Evolutionary conservation across 2,888 invertebrate species (phyloP).

Genomic region (Polylopha cassiicola): DNA sequence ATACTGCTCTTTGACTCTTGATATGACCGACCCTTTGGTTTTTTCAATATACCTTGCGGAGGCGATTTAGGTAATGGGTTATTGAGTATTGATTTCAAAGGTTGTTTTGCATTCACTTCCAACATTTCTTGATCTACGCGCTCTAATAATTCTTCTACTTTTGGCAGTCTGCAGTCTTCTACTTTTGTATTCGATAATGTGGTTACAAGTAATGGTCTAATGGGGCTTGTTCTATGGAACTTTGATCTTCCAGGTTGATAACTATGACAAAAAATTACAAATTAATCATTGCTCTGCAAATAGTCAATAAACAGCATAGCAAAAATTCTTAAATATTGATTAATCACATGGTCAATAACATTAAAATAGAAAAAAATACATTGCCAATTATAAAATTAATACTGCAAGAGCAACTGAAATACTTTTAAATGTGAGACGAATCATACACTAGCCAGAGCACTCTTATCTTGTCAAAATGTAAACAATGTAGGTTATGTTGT

Average conservation of each 20-base stretch:
- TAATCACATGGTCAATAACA: too few species aligned
- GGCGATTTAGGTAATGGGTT: slow-evolving; percentile 59
- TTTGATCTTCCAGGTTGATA: slow-evolving; percentile 59
- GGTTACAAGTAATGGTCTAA: slow-evolving; percentile 56
- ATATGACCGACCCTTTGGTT: slow-evolving; percentile 55
- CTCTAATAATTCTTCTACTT: slow-evolving; percentile 68
- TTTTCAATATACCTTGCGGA: slow-evolving; percentile 64
- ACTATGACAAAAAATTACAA: slow-evolving; percentile 36
- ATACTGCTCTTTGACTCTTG: slow-evolving; percentile 44
- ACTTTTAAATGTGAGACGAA: background rate
- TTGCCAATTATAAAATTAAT: background rate
- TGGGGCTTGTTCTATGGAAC: slow-evolving; percentile 55
- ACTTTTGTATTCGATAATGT: slow-evolving; percentile 62
- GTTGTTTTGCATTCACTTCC: slow-evolving; percentile 60
- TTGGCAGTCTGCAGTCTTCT: slow-evolving; percentile 60
- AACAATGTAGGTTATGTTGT: slow-evolving; percentile 39
- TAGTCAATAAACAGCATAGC: too few species aligned
- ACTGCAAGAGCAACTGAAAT: slow-evolving; percentile 1
- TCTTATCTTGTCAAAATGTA: background rate
- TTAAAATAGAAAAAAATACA: too few species aligned
- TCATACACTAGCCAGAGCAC: slow-evolving; percentile 1
- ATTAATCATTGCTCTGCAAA: too few species aligned
- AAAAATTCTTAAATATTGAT: too few species aligned
- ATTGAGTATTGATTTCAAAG: slow-evolving; percentile 70
- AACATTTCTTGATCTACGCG: slow-evolving; percentile 66